phyloP scores from a whole-genome alignment of 2,113 vertebrate genomes.

The Gallinago paraguaiae region DNA sequence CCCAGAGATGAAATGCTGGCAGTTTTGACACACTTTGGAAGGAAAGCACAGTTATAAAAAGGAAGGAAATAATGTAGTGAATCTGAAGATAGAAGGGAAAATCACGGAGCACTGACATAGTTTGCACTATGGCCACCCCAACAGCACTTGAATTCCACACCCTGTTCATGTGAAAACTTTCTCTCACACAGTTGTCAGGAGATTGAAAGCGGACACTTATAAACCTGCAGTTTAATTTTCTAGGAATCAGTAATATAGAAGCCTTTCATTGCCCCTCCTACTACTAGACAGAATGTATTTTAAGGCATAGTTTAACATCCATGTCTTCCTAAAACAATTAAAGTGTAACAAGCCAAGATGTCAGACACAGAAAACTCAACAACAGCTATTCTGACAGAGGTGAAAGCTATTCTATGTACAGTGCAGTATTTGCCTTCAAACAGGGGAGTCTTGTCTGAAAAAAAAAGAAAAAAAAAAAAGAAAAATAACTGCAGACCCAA shows the following conservation, averaged over 20 bases:
- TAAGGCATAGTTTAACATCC: constrained; percentile 71
- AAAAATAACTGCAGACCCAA: constrained; percentile 50
- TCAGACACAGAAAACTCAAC: constrained; percentile 59
- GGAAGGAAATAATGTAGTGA: constrained; percentile 17
- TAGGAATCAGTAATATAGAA: constrained; percentile 47
- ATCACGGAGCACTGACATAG: background rate
- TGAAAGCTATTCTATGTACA: constrained; percentile 55
- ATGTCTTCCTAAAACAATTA: constrained; percentile 67
- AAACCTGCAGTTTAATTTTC: constrained; percentile 44
- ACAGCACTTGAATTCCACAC: background rate
- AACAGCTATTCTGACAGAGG: constrained; percentile 44
- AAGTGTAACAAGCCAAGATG: constrained; percentile 65
- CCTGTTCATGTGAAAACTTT: background rate
- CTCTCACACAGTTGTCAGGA: background rate
- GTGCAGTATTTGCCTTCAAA: constrained; percentile 64
- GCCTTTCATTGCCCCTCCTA: constrained; percentile 45
- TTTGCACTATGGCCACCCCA: background rate
- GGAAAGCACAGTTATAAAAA: background rate
- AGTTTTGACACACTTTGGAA: constrained; percentile 7
- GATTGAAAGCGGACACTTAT: background rate
- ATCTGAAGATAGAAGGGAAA: constrained; percentile 1
- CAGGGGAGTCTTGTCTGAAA: constrained; percentile 4
- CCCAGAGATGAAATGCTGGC: constrained; percentile 37
- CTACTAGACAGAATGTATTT: constrained; percentile 61
- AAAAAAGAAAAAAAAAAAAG: background rate